Evolutionary conservation across 2,888 invertebrate genomes (phyloP), one percentile per base, ranked within the genome.

Genomic region (Chydorus sphaericus): DNA sequence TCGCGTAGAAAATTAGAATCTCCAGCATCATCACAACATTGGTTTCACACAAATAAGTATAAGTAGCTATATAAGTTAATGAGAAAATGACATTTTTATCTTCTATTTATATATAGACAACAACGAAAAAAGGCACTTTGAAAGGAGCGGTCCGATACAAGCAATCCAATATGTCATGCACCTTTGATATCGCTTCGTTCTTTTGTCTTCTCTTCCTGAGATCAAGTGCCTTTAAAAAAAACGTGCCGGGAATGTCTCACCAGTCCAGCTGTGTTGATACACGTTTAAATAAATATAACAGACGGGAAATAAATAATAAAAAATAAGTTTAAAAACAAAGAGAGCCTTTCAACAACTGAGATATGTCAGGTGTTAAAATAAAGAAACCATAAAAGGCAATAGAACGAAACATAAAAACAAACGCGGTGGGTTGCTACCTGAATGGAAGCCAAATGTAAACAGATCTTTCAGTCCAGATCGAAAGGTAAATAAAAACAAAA

Each of bases 121-220:
- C 28, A 14, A 26, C 28, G 28, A 23, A 44, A 44, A 44, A 39
- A 44, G 44, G 44, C 44, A 44, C 44, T 44, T n/a, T 44, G 44
- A 44, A 44, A 44, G 44, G 44, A 44, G 44, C 23, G 44, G 44
- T 44, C 44, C 23, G 16, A 7, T 38, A 26, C 3, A 18, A 6
- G 26, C 20, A 33, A 14, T 20, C 44, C 16, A 39, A 16, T 44
- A 11, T 2, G 44, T 44, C 44, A 11, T 44, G 23, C 28, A 23
- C 28, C 23, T 23, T 44, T 28, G 26, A 33, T 33, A 44, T 44
- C 44, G 39, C 23, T 39, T 16, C 23, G 18, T 44, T 26, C 4
- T 26, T 10, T 44, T 14, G 44, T 6, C 18, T 23, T 44, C 44
- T 44, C 28, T 44, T 44, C 44, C 44, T 44, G 44, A 44, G 44